Evolutionary conservation across 1,140 invertebrate species (phyloP).

Genomic region (Procambarus clarkii): DNA sequence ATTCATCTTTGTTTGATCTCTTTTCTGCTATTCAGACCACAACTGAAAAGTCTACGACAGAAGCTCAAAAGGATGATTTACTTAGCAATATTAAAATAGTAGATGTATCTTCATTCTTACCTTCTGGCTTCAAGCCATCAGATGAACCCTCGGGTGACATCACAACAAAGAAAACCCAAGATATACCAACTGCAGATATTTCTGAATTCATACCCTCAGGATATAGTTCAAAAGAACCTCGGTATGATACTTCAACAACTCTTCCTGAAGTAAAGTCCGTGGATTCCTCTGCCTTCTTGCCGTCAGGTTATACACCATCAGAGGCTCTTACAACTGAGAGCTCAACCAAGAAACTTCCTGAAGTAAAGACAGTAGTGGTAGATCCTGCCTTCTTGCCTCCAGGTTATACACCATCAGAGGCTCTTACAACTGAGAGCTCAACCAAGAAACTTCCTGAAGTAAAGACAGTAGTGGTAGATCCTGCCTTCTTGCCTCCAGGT

Average conservation of each 20-base stretch:
- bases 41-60: constrained; percentile 15
- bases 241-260: neutral
- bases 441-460: neutral
- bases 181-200: constrained; percentile 17
- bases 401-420: constrained; percentile 21
- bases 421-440: neutral
- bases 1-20: constrained; percentile 12
- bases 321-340: neutral
- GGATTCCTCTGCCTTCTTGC: constrained; percentile 79
- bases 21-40: constrained; percentile 46
- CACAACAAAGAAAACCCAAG: neutral
- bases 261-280: constrained; percentile 70
- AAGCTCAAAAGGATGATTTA: neutral
- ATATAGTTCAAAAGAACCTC: neutral
- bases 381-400: constrained; percentile 31
- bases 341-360: constrained; percentile 3
- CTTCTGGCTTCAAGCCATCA: constrained; percentile 79
- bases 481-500: constrained; percentile 30
- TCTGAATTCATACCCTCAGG: constrained; percentile 25
- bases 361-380: constrained; percentile 24
- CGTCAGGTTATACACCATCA: constrained; percentile 79
- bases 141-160: neutral
- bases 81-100: constrained; percentile 68
- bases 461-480: constrained; percentile 21
- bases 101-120: constrained; percentile 79